Conservation (phyloP, 2,797 vertebrate genomes). For the Scolopax bukidnonensis region DNA sequence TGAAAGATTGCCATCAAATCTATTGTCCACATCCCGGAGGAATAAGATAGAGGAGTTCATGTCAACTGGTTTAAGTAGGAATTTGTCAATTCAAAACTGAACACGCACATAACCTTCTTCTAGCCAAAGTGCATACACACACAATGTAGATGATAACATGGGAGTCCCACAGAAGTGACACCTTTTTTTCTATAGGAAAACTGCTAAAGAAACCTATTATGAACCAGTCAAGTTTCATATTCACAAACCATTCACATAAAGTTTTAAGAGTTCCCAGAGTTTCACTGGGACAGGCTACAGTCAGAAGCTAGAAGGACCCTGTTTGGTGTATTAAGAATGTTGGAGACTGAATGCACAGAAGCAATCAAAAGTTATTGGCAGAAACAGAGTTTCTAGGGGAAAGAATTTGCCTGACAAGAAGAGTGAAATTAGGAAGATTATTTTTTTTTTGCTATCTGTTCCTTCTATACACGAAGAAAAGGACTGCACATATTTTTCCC, state of each 20-base stretch:
- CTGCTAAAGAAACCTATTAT: background rate
- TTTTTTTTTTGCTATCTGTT: background rate
- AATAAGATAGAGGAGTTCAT: background rate
- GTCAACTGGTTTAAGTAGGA: background rate
- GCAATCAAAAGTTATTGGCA: background rate
- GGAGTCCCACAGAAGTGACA: background rate
- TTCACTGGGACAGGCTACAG: background rate
- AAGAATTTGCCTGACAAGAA: background rate
- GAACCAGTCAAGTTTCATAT: background rate
- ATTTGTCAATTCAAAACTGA: background rate
- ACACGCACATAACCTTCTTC: background rate
- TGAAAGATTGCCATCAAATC: background rate
- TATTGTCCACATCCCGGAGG: background rate
- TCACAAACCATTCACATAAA: background rate
- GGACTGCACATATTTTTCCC: background rate
- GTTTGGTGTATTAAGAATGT: background rate
- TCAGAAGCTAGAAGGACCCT: background rate
- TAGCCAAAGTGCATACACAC: background rate
- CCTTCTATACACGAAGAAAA: background rate
- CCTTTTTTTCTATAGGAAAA: background rate
- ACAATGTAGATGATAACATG: accelerated
- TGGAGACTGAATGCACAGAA: background rate
- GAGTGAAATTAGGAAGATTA: background rate
- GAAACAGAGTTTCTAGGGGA: background rate
- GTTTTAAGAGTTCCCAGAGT: background rate